Base-by-base conservation (phyloP, 92 coral and sea anemone species). In the Scolanthus callimorphus region DNA sequence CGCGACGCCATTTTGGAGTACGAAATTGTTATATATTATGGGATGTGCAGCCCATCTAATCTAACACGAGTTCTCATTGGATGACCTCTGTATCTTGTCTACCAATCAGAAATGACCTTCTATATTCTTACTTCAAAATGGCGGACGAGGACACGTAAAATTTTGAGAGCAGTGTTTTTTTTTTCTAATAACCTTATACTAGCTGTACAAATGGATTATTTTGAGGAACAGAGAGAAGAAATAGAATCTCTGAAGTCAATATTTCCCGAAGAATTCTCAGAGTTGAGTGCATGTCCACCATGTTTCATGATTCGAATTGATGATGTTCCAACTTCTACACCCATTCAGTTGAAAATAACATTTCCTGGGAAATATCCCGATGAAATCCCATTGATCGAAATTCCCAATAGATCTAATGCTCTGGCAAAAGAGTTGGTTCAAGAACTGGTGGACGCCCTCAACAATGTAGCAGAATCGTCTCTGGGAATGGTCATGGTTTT, bases 401-500 rank as follows among this genome's bases (percentile, higher is more conserved):
- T 86, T 20, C 95, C 95, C 39, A 86, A 86, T 60, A 89, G 95
- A 20, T 77, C 85, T 9, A 62, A 63, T 39, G 67, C 71, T 20
- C 37, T 82, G 13, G 82, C 95, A 6, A 57, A 51, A 44, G 82
- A 63, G 30, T 47, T 81, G 13, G 45, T 63, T 13, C 31, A 51
- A 20, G 95, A 86, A 30, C 63, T 86, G 43, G 11, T 68, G 12
- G 25, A 24, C 6, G 66, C 67, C 62, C 63, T 86, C 8, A 62
- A 30, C 17, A 34, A 31, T 13, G 60, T 63, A 29, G 79, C 82
- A n/a, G 27, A 73, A 26, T 79, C 81, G 30, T 77, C 68, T 21
- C 3, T 73, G 28, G 95, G 89, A 49, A 86, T 86, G 89, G 84
- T 81, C 1, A 86, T 86, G 95, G 72, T 86, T 52, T 82, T 86